Conservation (phyloP, 2,113 vertebrate genomes). For the Macquaria australasica region DNA sequence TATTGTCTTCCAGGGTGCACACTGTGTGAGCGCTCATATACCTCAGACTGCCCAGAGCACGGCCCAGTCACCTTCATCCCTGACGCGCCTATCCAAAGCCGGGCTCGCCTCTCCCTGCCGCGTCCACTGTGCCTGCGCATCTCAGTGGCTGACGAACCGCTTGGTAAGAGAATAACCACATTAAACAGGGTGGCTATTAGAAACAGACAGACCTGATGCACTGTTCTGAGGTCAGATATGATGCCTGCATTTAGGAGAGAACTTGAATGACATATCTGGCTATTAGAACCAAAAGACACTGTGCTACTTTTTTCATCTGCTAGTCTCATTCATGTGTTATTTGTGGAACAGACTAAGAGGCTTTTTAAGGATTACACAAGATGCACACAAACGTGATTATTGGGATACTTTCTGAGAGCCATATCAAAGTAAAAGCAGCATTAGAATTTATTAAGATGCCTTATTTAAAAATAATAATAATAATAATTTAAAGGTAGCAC, state of each 20-base stretch:
- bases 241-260: neutral
- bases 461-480: neutral
- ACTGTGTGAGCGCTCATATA: constrained; percentile 95
- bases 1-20: constrained; percentile 90
- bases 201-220: neutral
- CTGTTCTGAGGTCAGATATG: neutral
- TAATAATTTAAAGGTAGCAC: neutral
- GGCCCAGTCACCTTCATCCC: constrained; percentile 96
- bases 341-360: neutral
- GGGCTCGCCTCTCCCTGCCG: constrained; percentile 94
- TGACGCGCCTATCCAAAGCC: constrained; percentile 94
- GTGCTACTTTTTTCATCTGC: neutral
- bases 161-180: constrained; percentile 84
- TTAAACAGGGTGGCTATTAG: neutral
- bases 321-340: neutral
- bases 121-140: constrained; percentile 93
- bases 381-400: neutral
- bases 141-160: constrained; percentile 91
- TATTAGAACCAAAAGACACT: neutral
- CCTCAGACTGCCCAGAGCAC: constrained; percentile 95
- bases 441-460: neutral
- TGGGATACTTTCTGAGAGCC: neutral
- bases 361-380: neutral
- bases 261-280: too few species aligned
- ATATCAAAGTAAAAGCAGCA: neutral